Evolutionary conservation across 2,888 invertebrate species (phyloP).

Genomic region (Drosophila ezoana): DNA sequence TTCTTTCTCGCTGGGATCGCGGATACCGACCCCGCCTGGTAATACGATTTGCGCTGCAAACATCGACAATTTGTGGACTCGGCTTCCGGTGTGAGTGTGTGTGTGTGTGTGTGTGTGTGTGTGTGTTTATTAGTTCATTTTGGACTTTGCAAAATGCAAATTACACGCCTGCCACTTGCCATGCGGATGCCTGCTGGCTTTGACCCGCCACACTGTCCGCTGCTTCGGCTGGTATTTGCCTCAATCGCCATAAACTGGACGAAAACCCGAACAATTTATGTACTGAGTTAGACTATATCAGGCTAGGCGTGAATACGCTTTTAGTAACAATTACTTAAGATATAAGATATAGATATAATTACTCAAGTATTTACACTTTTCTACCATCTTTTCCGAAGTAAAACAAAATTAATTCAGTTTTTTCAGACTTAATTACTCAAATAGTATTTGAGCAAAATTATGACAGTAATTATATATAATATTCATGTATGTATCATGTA

Average conservation of each 20-base stretch:
- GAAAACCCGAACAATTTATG: neutral
- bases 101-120: constrained; percentile 8
- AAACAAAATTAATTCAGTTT: too few relatives aligned
- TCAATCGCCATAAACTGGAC: neutral
- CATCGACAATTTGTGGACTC: constrained; percentile 73
- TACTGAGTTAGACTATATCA: neutral
- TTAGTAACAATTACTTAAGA: too few relatives aligned
- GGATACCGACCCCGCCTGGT: constrained; percentile 22
- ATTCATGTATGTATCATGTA: too few relatives aligned
- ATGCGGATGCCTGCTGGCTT: neutral
- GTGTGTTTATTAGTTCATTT: constrained; percentile 72
- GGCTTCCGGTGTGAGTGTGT: constrained; percentile 42
- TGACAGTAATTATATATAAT: too few relatives aligned
- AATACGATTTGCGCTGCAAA: constrained; percentile 47
- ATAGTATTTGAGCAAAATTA: too few relatives aligned
- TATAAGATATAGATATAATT: too few relatives aligned
- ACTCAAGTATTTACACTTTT: too few relatives aligned
- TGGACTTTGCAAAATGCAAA: constrained; percentile 61
- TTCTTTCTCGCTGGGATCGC: constrained; percentile 11
- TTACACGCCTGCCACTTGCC: constrained; percentile 34
- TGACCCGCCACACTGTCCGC: neutral
- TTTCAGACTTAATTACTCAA: too few relatives aligned
- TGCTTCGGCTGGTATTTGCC: neutral
- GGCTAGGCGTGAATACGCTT: too few relatives aligned
- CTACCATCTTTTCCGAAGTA: too few relatives aligned